These are phyloP conservation scores for Gastrophryne carolinensis DNA, from an alignment of 2,797 vertebrate species.

Conservation along the genomic window DNA sequence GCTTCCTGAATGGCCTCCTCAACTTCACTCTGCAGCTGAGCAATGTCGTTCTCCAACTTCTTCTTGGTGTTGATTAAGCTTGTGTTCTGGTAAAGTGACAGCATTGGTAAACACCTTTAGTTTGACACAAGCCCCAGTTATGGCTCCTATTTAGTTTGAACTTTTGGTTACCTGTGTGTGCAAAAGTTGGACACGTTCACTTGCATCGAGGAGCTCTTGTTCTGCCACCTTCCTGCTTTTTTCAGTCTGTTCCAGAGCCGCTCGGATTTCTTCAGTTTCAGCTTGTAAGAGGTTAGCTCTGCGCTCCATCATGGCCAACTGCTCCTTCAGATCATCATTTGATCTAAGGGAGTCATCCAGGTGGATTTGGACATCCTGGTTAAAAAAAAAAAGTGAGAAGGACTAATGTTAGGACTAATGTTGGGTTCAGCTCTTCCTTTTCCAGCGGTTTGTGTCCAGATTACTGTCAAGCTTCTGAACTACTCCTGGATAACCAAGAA, in stretches of 20 bases:
- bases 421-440: no score
- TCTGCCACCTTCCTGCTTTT: constrained; percentile 80
- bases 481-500: no score
- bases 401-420: not conserved
- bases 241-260: constrained; percentile 83
- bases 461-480: no score
- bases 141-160: not conserved
- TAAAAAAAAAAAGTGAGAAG: not conserved
- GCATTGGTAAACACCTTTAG: not conserved
- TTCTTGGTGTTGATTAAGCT: constrained; percentile 85
- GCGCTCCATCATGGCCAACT: constrained; percentile 72
- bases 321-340: constrained; percentile 81
- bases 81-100: constrained; percentile 74
- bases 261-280: constrained; percentile 78
- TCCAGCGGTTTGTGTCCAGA: no score
- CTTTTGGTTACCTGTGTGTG: constrained; percentile 64
- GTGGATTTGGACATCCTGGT: constrained; percentile 82
- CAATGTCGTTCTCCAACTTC: constrained; percentile 82
- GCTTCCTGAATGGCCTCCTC: constrained; percentile 83
- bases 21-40: constrained; percentile 81
- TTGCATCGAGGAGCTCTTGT: constrained; percentile 84
- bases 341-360: constrained; percentile 74
- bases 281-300: constrained; percentile 74
- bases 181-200: constrained; percentile 80
- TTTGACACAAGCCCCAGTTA: not conserved